Base-by-base conservation (phyloP, 1,140 invertebrate genomes). In the Cotesia typhae region DNA sequence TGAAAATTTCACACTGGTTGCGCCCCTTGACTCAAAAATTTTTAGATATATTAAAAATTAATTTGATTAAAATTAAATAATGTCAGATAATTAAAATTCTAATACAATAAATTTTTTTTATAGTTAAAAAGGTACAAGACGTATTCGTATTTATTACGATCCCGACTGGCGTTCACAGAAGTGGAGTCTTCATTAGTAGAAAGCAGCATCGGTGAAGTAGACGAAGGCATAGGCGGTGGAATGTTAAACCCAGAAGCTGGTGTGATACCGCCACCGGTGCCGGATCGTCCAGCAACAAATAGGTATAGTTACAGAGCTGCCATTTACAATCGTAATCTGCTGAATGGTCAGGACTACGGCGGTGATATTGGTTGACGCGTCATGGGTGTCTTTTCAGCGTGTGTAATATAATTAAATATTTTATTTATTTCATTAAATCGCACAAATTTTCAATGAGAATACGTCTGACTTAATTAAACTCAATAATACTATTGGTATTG, bases 51-150 rank as follows among this genome's bases (percentile, higher is more conserved):
- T n/a, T n/a, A n/a, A n/a, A n/a, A 14, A 14, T 55, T 47, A 5
- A 36, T 28, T 17, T 64, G 1, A 52, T 63, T 12, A 63, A 67
- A 55, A 14, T 14, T 5, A 47, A 10, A 63, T 59, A 70, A 52
- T 28, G 20, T 28, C 20, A 28, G 20, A 28, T 28, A 28, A 28
- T 28, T 68, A 20, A 53, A 51, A 65, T 68, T n/a, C 14, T 47
- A n/a, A 28, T 70, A 41, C 47, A 38, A 38, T 67, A 17, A 55
- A 76, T 67, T 74, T 75, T 81, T 63, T 79, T 84, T 87, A n/a
- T 87, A 97, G 95, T 84, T 96, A 77, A 95, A 95, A 83, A 89
- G 95, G 77, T 97, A 96, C 85, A 92, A 93, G 80, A 94, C 94
- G 0, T 97, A 97, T 84, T 90, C 92, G 4, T 92, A 92, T 81